These are phyloP conservation scores for Phalanger gymnotis DNA, from an alignment of 2,797 vertebrate genomes.

Conservation along the genomic window DNA sequence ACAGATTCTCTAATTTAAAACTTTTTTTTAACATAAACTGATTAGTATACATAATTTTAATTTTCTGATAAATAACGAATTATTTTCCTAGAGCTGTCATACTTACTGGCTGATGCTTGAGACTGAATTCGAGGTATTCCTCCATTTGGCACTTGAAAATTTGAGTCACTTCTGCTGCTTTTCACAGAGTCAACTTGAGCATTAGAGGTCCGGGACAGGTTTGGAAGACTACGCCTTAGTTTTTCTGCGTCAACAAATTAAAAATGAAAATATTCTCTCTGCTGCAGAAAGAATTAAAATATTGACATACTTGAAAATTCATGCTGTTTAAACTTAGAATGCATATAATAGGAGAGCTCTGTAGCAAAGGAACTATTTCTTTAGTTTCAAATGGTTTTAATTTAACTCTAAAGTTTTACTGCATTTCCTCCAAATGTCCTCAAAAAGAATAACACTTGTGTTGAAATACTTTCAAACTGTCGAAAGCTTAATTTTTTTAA, in stretches of 20 bases:
- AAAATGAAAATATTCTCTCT: conserved; percentile 54
- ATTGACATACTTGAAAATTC: conserved; percentile 53
- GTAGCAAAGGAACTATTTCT: conserved; percentile 7
- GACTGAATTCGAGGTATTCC: conserved; percentile 95
- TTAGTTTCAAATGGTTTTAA: background rate
- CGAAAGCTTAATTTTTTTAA: background rate
- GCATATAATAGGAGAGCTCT: conserved; percentile 29
- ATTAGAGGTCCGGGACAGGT: conserved; percentile 91
- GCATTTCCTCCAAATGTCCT: conserved; percentile 35
- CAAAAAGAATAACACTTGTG: background rate
- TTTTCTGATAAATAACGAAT: conserved; percentile 25
- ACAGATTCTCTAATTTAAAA: conserved; percentile 4
- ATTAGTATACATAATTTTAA: conserved; percentile 16
- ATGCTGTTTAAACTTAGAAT: conserved; percentile 21
- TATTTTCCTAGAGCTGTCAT: conserved; percentile 25
- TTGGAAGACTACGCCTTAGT: conserved; percentile 98
- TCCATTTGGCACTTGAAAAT: conserved; percentile 98
- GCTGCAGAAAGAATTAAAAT: conserved; percentile 51
- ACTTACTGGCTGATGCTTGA: conserved; percentile 96
- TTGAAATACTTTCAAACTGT: conserved; percentile 33
- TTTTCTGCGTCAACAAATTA: conserved; percentile 90
- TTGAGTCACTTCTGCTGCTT: conserved; percentile 98
- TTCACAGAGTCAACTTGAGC: conserved; percentile 94
- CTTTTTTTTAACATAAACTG: conserved; percentile 32
- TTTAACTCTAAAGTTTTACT: conserved; percentile 29